Evolutionary conservation across 2,113 vertebrate species (phyloP), one percentile per base, ranked within the genome.

Genomic region (Phrynosoma blainvillii): DNA sequence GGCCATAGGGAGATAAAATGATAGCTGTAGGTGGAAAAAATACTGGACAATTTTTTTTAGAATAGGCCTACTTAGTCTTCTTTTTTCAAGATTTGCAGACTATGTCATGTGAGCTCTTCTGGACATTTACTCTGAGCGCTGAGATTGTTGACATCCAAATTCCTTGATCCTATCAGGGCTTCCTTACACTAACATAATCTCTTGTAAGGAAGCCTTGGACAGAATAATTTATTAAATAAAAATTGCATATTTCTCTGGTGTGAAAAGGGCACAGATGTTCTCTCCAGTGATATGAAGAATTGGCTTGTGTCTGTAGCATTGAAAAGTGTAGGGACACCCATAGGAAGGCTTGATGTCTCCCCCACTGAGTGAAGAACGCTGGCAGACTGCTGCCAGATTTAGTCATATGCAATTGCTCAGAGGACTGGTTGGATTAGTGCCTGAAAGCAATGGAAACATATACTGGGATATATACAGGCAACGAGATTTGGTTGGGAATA

Each of bases 191-290:
- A 76, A 85, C 73, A 75, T 9, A 84, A 59, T 40, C 47, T 74
- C 40, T 32, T 85, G 6, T 47, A 82, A 87, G 52, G 25, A 82
- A 9, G n/a, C 10, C 52, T 32, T 70, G n/a, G 42, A 21, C 8
- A n/a, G 73, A 71, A 74, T 71, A 78, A 66, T n/a, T 52, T 59
- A 25, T 78, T 76, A 70, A 77, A 84, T 59, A 70, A 81, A 86
- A 75, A 62, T 20, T 70, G 47, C 47, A 62, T 10, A 62, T 71
- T 82, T 59, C 32, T 85, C 68, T 25, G 54, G 32, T 86, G 84
- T 82, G 27, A 71, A 86, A 86, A 86, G 52, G 79, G 74, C 71
- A 83, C 88, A 86, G 79, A 86, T 83, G 84, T 86, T 89, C 84
- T 89, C 88, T 77, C 84, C 8, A 70, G 88, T 78, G 74, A 73